Percentiles rank a stretch among this genome's conserved stretches.
Conservation (phyloP, 1,140 invertebrate species). For the Drosophila sturtevanti region DNA sequence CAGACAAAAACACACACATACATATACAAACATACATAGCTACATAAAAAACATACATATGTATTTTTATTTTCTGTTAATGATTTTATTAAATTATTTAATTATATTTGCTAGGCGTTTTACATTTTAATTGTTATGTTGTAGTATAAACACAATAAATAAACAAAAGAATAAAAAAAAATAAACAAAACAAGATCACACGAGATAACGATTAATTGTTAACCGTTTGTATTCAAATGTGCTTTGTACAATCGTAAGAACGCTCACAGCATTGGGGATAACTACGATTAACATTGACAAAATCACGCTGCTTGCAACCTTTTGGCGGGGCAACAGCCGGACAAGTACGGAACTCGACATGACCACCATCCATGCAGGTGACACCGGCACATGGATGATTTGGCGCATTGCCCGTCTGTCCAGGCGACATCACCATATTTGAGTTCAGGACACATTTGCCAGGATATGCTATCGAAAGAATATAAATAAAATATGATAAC, state of each 20-base stretch:
- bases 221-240: slow-evolving; percentile 39
- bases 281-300: slow-evolving; percentile 68
- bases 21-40: slow-evolving; percentile 16
- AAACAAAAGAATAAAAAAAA: slow-evolving; percentile 43
- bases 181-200: not conserved
- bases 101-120: slow-evolving; percentile 76
- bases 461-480: slow-evolving; percentile 46
- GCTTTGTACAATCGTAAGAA: slow-evolving; percentile 60
- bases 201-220: not conserved
- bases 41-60: slow-evolving; percentile 20
- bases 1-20: slow-evolving; percentile 20
- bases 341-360: slow-evolving; percentile 64
- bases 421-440: slow-evolving; percentile 58
- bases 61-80: slow-evolving; percentile 69
- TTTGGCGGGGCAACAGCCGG: slow-evolving; percentile 57
- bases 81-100: slow-evolving; percentile 81
- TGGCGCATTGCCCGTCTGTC: slow-evolving; percentile 63
- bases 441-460: slow-evolving; percentile 67
- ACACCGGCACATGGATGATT: slow-evolving; percentile 66
- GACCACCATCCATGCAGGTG: slow-evolving; percentile 48
- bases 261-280: slow-evolving; percentile 74
- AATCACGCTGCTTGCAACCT: slow-evolving; percentile 77
- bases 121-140: slow-evolving; percentile 80
- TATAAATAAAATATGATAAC: not conserved
- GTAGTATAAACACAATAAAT: slow-evolving; percentile 75